These are phyloP conservation scores for Caenorhabditis panamensis DNA, from an alignment of 2,888 invertebrate species.

Conservation along the genomic window DNA sequence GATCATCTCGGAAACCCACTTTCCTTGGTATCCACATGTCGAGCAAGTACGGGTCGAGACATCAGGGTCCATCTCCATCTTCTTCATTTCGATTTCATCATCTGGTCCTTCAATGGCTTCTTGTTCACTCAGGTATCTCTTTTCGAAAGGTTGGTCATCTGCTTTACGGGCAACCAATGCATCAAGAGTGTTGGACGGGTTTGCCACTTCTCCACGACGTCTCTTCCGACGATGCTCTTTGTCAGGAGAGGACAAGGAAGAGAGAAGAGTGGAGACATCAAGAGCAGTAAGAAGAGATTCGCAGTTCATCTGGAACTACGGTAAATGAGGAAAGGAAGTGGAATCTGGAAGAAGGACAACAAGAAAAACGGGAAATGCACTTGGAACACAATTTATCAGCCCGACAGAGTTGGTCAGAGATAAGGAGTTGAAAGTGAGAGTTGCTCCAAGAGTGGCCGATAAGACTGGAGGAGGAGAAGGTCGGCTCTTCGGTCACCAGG, in stretches of 20 bases:
- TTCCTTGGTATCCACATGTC: conserved; percentile 81
- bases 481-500: conserved; percentile 25
- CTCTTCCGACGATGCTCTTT: conserved; percentile 55
- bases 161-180: conserved; percentile 77
- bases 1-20: conserved; percentile 83
- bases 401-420: neutral
- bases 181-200: conserved; percentile 80
- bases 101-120: conserved; percentile 81
- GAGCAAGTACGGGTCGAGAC: conserved; percentile 80
- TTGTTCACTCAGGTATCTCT: conserved; percentile 78
- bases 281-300: conserved; percentile 55
- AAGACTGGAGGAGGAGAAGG: conserved; percentile 8
- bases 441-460: conserved; percentile 33
- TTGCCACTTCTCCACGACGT: conserved; percentile 71
- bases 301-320: conserved; percentile 42
- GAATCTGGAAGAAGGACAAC: conserved; percentile 4
- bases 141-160: conserved; percentile 75
- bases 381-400: conserved; percentile 23
- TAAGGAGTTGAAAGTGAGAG: conserved; percentile 17
- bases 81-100: conserved; percentile 79
- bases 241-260: conserved; percentile 32
- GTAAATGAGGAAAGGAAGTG: neutral
- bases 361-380: conserved; percentile 4
- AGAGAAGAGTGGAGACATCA: conserved; percentile 53
- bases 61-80: conserved; percentile 80